Evolutionary conservation across 2,888 invertebrate genomes (phyloP).

Genomic region (Seira ritae): DNA sequence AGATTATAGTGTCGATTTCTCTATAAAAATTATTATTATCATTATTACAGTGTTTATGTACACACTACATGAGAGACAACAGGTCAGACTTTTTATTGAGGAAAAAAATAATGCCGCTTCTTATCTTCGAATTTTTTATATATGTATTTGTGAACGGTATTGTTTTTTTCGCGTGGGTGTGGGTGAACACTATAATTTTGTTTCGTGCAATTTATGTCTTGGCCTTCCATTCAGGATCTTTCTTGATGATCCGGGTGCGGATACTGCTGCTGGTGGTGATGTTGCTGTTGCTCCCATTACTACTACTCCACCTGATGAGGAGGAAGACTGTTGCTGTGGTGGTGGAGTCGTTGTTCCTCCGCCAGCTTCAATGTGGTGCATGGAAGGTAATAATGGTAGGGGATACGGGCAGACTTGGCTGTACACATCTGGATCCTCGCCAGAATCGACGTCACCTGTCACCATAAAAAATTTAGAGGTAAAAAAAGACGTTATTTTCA

Average conservation of each 20-base stretch:
- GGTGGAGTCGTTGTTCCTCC: conserved; percentile 41
- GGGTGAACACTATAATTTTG: conserved; percentile 69
- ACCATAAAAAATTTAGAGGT: conserved; percentile 63
- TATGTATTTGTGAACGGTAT: neutral
- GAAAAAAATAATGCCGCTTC: conserved; percentile 19
- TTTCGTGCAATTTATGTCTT: conserved; percentile 70
- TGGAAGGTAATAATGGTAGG: conserved; percentile 70
- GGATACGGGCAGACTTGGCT: conserved; percentile 65
- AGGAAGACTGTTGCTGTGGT: conserved; percentile 3
- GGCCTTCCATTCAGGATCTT: conserved; percentile 48
- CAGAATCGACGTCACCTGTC: conserved; percentile 88
- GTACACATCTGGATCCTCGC: conserved; percentile 78
- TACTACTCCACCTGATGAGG: conserved; percentile 3
- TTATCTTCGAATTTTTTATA: neutral
- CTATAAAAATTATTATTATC: neutral
- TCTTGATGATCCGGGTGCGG: conserved; percentile 41
- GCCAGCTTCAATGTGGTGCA: conserved; percentile 69
- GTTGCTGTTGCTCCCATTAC: conserved; percentile 14
- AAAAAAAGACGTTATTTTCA: too few relatives aligned
- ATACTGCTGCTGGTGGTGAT: neutral
- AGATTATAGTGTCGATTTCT: neutral
- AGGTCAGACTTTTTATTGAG: neutral
- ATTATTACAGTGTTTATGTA: conserved; percentile 13
- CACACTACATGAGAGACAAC: neutral
- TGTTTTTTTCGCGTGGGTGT: too few relatives aligned